phyloP scores from a whole-genome alignment of 1,140 invertebrate species.

The Anastrepha obliqua region DNA sequence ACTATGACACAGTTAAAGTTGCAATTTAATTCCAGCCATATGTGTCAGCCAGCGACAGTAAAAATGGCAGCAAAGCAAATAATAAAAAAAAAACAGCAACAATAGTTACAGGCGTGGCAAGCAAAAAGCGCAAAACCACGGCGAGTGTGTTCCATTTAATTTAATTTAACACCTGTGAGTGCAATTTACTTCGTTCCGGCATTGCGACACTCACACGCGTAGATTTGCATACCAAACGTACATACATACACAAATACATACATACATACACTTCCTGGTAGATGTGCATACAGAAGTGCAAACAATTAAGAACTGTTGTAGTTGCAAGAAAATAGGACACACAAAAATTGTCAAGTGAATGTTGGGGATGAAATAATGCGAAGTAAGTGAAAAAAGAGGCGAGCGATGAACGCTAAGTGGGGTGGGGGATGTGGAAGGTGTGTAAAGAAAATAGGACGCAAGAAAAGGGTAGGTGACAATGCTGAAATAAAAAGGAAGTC shows the following conservation, averaged over 20 bases:
- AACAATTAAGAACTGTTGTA: slow-evolving; percentile 35
- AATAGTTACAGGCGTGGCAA: neutral
- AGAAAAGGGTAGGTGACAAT: neutral
- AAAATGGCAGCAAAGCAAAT: slow-evolving; percentile 31
- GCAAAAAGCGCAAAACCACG: slow-evolving; percentile 11
- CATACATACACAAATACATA: neutral
- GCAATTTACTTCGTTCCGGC: slow-evolving; percentile 27
- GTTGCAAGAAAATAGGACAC: slow-evolving; percentile 45
- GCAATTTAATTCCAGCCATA: slow-evolving; percentile 12
- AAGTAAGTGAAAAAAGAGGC: neutral
- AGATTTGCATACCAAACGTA: neutral
- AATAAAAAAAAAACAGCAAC: neutral
- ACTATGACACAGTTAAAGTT: slow-evolving; percentile 22
- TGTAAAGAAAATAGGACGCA: neutral
- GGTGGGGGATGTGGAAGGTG: neutral
- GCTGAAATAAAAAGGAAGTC: slow-evolving; percentile 14
- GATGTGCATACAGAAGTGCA: neutral
- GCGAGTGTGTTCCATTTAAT: slow-evolving; percentile 27
- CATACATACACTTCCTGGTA: neutral
- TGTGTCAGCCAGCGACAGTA: slow-evolving; percentile 16
- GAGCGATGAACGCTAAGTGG: neutral
- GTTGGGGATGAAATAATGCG: neutral
- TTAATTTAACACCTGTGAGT: slow-evolving; percentile 52
- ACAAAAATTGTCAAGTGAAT: slow-evolving; percentile 27
- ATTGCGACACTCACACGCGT: neutral